These are phyloP conservation scores for Dolichopus griseipennis DNA, from an alignment of 2,888 invertebrate species.

Conservation along the genomic window DNA sequence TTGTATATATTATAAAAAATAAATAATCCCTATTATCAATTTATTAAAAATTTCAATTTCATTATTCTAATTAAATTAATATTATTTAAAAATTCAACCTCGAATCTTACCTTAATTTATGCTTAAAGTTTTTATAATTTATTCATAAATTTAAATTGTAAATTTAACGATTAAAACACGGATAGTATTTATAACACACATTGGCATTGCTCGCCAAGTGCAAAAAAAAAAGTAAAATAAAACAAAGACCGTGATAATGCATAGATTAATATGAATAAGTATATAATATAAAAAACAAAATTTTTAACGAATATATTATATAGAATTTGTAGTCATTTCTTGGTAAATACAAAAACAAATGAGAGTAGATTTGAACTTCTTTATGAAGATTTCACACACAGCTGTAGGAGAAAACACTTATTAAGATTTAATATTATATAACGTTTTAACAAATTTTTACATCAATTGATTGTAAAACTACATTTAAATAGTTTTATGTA, in stretches of 20 bases:
- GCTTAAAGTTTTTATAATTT: constrained; percentile 22
- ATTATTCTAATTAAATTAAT: constrained; percentile 11
- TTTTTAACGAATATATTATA: not conserved
- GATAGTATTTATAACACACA: constrained; percentile 32
- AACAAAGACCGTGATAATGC: not conserved
- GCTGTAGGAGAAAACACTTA: constrained; percentile 21
- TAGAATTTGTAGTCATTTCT: constrained; percentile 17
- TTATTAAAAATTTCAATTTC: not conserved
- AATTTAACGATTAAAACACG: constrained; percentile 37
- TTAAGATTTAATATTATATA: not conserved
- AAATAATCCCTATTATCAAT: not conserved
- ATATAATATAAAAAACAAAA: not conserved
- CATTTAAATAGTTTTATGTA: too few relatives aligned
- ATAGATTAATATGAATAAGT: not conserved
- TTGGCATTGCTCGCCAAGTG: constrained; percentile 45
- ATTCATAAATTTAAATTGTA: constrained; percentile 23
- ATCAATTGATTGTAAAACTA: not conserved
- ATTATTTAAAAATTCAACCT: constrained; percentile 27
- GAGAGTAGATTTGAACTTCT: not conserved
- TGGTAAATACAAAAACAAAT: not conserved
- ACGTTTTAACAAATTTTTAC: not conserved
- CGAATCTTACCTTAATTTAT: constrained; percentile 40
- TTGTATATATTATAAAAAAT: too few relatives aligned
- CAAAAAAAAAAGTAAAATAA: constrained; percentile 22
- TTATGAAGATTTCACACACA: constrained; percentile 13